These are phyloP conservation scores for Equus quagga DNA, from an alignment of 2,113 vertebrate genomes.

Conservation along the genomic window DNA sequence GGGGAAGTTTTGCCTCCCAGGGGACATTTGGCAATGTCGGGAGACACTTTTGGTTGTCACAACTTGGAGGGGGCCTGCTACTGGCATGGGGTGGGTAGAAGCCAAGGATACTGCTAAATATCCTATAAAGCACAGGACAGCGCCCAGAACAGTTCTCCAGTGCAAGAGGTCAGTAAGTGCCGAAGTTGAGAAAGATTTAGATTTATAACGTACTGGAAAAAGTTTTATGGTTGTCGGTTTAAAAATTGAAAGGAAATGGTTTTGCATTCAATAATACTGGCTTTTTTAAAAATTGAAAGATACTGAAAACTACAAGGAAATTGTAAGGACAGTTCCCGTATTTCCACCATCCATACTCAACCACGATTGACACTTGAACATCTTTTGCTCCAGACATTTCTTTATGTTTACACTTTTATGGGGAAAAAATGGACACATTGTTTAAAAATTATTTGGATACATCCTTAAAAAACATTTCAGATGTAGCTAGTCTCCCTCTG, in stretches of 20 bases:
- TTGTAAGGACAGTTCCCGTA: neutral
- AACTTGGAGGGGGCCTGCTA: neutral
- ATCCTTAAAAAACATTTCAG: neutral
- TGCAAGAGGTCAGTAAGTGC: neutral
- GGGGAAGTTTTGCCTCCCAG: neutral
- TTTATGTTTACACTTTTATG: neutral
- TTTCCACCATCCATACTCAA: neutral
- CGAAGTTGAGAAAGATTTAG: neutral
- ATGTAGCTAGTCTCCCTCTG: neutral
- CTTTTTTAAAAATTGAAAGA: neutral
- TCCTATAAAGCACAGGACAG: neutral
- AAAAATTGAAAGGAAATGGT: conserved; percentile 9
- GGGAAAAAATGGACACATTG: neutral
- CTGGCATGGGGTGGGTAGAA: neutral
- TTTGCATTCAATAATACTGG: neutral
- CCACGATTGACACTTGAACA: neutral
- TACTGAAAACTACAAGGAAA: neutral
- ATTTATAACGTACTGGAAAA: neutral
- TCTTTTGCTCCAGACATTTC: neutral
- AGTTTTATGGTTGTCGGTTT: neutral
- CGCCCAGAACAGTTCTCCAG: neutral
- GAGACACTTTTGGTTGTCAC: neutral
- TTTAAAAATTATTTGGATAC: conserved; percentile 26
- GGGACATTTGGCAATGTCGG: neutral
- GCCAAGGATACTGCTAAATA: neutral